These are phyloP conservation scores for Podiceps cristatus DNA, from an alignment of 2,113 vertebrate species.

Conservation along the genomic window DNA sequence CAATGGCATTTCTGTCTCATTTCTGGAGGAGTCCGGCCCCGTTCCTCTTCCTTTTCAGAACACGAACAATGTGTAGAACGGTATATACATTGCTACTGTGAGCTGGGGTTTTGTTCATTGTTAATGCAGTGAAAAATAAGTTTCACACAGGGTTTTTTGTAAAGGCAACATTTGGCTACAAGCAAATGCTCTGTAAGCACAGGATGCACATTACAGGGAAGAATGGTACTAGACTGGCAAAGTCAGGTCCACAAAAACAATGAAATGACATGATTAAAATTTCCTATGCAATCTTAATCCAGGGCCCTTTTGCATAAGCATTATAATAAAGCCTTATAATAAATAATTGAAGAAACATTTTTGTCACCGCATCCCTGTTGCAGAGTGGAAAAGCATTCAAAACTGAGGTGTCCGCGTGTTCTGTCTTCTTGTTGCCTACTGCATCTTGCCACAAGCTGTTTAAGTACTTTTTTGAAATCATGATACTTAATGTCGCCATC, in stretches of 20 bases:
- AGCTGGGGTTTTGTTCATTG: conserved; percentile 27
- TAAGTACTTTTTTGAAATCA: neutral
- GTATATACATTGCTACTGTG: neutral
- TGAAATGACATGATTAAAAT: neutral
- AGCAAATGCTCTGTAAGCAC: neutral
- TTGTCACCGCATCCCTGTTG: neutral
- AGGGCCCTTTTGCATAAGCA: neutral
- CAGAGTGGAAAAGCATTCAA: neutral
- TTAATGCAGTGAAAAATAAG: neutral
- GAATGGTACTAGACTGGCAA: neutral
- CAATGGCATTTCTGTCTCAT: conserved; percentile 43
- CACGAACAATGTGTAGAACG: neutral
- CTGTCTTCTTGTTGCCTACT: neutral
- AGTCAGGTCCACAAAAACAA: neutral
- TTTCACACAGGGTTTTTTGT: conserved; percentile 15
- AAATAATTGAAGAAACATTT: neutral
- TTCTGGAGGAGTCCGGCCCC: conserved; percentile 43
- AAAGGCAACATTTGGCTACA: neutral
- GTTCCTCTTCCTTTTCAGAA: conserved; percentile 45
- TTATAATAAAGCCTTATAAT: neutral
- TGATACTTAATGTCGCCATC: neutral
- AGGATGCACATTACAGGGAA: neutral
- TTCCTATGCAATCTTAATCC: neutral
- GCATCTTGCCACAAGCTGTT: neutral
- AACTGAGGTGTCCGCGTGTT: neutral